Evolutionary conservation across 1,140 invertebrate genomes (phyloP), one percentile per base, ranked within the genome.

Genomic region (Aphelinus atriplicis): DNA sequence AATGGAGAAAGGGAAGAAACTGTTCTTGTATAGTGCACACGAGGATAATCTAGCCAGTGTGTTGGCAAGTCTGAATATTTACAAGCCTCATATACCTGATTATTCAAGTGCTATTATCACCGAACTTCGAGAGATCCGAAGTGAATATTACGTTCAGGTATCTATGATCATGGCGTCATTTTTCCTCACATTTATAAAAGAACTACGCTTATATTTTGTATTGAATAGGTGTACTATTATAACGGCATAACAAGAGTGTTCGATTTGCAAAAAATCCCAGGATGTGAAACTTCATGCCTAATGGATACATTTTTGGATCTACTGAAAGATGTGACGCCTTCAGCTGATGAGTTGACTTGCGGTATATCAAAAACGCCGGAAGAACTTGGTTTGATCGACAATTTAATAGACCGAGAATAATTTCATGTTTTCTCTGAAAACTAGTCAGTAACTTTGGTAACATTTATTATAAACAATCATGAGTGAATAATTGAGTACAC

Each of bases 21-120:
- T 93, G 63, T 89, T 88, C 61, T 77, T 92, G 48, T 92, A 91
- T 80, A 91, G 91, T 1, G 91, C 87, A 3, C 93, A 95, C 80
- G 94, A 95, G 80, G 90, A 91, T 58, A 94, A 92, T 62, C 87
- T 95, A 0, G 90, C 91, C 1, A 90, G 90, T 47, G 78, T 94
- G 26, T 87, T 94, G 76, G 85, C 87, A 51, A 89, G 91, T 0
- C 83, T 94, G 26, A 89, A 90, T 45, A 87, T 93, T 1, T 94
- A 90, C 80, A 85, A 92, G 58, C 83, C 88, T 2, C 87, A 89
- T 58, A 85, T 91, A 65, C 90, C 90, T 0, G 83, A 83, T 65
- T 91, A 89, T 73, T 89, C 89, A 1, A 84, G 89, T 4, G 87
- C 89, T 0, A 80, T 86, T 45, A 78, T 88, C 50, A 47, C 88